These are phyloP conservation scores for Pseudopipra pipra DNA, from an alignment of 2,113 vertebrate genomes.

Conservation along the genomic window DNA sequence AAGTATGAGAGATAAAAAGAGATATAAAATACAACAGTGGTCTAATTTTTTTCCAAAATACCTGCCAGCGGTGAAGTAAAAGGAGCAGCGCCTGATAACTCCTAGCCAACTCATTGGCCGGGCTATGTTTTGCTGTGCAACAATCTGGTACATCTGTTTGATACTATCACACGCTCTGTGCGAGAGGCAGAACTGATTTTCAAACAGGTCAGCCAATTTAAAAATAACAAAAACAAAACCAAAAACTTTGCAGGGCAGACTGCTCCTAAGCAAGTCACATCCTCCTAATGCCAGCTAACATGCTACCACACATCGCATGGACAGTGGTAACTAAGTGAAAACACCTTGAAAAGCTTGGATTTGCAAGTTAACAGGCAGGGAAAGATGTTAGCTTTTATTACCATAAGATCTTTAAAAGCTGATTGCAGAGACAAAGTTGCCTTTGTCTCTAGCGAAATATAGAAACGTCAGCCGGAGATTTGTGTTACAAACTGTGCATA, in stretches of 20 bases:
- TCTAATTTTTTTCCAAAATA: constrained; percentile 32
- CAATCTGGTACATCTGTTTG: constrained; percentile 7
- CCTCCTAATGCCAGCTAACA: neutral
- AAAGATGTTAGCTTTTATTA: constrained; percentile 12
- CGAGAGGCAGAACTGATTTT: neutral
- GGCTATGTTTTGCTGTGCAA: neutral
- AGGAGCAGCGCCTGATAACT: neutral
- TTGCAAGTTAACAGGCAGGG: neutral
- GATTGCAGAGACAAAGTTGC: neutral
- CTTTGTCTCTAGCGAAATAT: neutral
- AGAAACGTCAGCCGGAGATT: neutral
- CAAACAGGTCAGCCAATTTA: constrained; percentile 7
- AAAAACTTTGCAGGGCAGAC: neutral
- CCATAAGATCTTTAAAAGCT: neutral
- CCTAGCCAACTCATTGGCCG: neutral
- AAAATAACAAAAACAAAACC: neutral
- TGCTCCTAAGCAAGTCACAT: neutral
- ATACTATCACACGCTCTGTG: constrained; percentile 26
- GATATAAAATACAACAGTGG: neutral
- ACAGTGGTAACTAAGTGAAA: neutral
- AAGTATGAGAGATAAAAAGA: neutral
- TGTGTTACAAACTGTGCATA: neutral
- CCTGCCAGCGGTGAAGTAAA: neutral
- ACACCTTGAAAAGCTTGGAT: neutral
- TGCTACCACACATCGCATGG: neutral